Percentiles rank a stretch among this genome's conserved stretches.
Evolutionary conservation across 2,113 vertebrate genomes (phyloP).

Genomic region (Diadophis punctatus): DNA sequence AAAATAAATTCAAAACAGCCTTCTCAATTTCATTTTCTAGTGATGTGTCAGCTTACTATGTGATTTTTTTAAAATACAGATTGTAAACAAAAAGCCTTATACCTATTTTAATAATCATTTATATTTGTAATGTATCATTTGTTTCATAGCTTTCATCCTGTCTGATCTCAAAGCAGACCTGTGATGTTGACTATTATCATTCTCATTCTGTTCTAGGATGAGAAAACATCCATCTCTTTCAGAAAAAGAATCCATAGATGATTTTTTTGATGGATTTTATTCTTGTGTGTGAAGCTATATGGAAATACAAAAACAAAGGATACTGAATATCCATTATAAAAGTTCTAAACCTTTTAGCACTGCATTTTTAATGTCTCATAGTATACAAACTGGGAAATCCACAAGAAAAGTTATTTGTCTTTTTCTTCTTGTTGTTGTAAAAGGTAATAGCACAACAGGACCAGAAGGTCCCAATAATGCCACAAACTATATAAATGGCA

Average conservation of each 20-base stretch:
- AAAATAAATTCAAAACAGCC: neutral
- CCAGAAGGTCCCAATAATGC: neutral
- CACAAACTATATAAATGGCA: neutral
- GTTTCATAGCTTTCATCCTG: neutral
- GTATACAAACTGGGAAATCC: neutral
- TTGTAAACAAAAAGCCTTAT: neutral
- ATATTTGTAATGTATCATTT: neutral
- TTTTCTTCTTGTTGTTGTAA: neutral
- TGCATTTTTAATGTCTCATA: neutral
- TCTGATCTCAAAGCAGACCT: neutral
- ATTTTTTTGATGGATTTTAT: neutral
- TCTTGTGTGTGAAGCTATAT: neutral
- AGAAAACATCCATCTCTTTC: neutral
- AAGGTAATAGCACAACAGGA: neutral
- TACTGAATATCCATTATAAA: neutral
- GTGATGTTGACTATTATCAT: neutral
- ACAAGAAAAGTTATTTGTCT: neutral
- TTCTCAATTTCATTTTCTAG: slow-evolving; percentile 1
- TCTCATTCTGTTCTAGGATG: neutral
- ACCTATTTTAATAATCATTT: neutral
- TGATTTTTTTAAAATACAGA: neutral
- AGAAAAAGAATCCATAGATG: neutral
- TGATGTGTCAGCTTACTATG: neutral
- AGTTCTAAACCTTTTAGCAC: neutral
- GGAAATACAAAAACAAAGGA: neutral